A percentile compares a stretch with the other conserved stretches of the same genome.
Evolutionary conservation across 92 coral and sea anemone genomes (phyloP).

Genomic region (Umimayanthus kanabou): DNA sequence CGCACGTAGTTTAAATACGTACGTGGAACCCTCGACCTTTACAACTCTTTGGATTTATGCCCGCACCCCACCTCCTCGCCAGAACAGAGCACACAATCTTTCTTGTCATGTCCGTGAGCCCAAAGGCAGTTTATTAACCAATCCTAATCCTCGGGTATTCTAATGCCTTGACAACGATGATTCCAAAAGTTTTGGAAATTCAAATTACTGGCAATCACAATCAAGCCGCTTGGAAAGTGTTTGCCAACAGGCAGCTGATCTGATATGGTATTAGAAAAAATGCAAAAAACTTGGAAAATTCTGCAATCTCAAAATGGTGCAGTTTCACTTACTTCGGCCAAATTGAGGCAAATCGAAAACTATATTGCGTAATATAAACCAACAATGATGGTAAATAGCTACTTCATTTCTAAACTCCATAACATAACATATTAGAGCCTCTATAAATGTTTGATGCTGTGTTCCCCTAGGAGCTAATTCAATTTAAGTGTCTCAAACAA

Average conservation of each 20-base stretch:
- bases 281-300: not conserved
- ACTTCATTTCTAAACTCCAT: constrained; percentile 15
- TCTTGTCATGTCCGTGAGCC: constrained; percentile 33
- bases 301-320: constrained; percentile 30
- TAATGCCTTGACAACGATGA: constrained; percentile 28
- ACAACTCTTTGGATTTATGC: not conserved
- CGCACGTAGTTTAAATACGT: not conserved
- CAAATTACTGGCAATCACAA: constrained; percentile 12
- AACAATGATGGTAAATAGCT: not conserved
- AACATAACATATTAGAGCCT: constrained; percentile 30
- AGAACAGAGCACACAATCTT: not conserved
- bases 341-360: not conserved
- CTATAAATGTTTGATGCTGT: constrained; percentile 12
- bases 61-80: not conserved
- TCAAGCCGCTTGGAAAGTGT: constrained; percentile 15
- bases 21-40: not conserved
- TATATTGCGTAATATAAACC: not conserved
- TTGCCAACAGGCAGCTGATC: constrained; percentile 15
- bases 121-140: not conserved
- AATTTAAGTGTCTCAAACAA: constrained; percentile 22
- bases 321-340: not conserved
- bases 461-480: constrained; percentile 20
- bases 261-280: not conserved
- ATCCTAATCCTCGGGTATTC: constrained; percentile 31
- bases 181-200: constrained; percentile 21